Base-by-base conservation (phyloP, 2,113 vertebrate genomes). In the Canis aureus region DNA sequence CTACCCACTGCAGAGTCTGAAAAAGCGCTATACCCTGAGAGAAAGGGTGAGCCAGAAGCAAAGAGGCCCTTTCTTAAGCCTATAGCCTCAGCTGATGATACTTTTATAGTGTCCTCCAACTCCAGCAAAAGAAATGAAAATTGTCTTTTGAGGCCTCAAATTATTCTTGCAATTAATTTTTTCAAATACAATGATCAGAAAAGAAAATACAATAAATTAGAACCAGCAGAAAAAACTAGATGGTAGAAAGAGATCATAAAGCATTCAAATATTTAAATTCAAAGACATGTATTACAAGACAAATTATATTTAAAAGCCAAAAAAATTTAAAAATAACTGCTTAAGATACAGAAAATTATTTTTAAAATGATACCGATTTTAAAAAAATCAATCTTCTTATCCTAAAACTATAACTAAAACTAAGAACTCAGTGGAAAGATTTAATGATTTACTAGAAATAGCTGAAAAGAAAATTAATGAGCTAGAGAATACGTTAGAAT, bases 391-490 rank as follows among this genome's bases (percentile, higher is more conserved):
- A 27, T 60, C 80, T 86, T 95, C 32, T 93, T 12, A 89, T 60
- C 12, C 20, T 95, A 60, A 95, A 93, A 91, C 5, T 87, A 3
- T 67, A 96, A 91, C 3, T 57, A 90, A 90, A 83, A 60, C 73
- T 60, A 97, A 90, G 19, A 81, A 81, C 17, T 79, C 20, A 19
- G 3, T 82, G 78, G 35, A 62, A 96, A 89, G 51, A 25, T 83
- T 78, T 60, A 89, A 83, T 8, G 92, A n/a, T 23, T 90, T 27
- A 81, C 29, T 73, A 51, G 27, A 94, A 96, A 86, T 15, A 89
- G 51, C 27, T 92, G 64, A 78, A 96, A 97, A 80, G 62, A 95
- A 95, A 96, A 94, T 43, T 43, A 62, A 13, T 89, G 49, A 74
- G 8, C 23, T 92, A 38, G 49, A 89, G 84, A 2, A 83, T 43